phyloP scores from a whole-genome alignment of 2,797 vertebrate species.

The Netta rufina region DNA sequence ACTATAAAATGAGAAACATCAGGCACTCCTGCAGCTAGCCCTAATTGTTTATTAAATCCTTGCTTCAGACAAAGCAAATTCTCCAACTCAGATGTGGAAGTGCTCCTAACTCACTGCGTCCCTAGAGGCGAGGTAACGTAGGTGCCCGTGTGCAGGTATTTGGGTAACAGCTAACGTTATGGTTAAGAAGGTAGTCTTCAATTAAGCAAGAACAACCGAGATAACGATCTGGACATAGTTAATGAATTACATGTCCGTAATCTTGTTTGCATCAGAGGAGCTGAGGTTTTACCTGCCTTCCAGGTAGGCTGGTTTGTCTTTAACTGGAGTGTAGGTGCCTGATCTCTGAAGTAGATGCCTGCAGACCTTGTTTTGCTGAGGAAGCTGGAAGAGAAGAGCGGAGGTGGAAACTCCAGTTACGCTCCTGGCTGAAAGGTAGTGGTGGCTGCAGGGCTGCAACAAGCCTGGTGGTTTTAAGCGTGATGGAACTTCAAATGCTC shows the following conservation, averaged over 20 bases:
- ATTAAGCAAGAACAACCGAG: neutral
- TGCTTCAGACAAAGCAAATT: neutral
- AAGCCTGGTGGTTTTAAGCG: neutral
- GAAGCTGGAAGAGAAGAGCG: neutral
- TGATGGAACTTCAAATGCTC: neutral
- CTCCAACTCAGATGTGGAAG: neutral
- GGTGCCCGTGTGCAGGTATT: neutral
- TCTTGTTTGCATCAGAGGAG: neutral
- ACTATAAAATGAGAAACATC: neutral
- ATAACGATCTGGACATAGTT: neutral
- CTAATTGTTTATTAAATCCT: neutral
- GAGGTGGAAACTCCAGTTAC: neutral
- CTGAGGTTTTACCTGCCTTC: neutral
- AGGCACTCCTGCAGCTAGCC: neutral
- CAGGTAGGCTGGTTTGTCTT: neutral
- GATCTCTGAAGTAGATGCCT: neutral
- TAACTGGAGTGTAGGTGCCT: neutral
- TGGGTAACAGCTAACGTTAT: neutral
- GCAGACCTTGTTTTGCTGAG: neutral
- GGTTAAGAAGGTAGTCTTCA: neutral
- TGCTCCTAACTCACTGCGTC: neutral
- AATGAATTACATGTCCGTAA: neutral
- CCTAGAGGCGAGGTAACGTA: neutral
- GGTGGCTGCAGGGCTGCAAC: neutral
- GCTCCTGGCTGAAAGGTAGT: neutral